Evolutionary conservation across 2,113 vertebrate genomes (phyloP).

Genomic region (Stercorarius parasiticus): DNA sequence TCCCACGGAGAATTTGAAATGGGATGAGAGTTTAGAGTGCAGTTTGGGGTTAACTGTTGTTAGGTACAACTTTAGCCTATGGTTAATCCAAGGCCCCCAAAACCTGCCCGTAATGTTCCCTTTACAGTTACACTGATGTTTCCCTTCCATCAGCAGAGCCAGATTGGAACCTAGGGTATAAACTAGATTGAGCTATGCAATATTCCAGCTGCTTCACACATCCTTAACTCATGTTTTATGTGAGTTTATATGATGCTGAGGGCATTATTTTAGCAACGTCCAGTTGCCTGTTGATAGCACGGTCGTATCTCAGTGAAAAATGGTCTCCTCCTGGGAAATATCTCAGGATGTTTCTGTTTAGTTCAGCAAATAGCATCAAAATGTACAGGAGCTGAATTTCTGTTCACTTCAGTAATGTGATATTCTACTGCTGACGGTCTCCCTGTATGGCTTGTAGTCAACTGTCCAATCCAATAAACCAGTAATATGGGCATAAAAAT

Average conservation of each 20-base stretch:
- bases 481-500: slow-evolving; percentile 9
- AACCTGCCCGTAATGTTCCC: not conserved
- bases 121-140: not conserved
- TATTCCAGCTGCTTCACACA: not conserved
- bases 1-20: not conserved
- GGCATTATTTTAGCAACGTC: not conserved
- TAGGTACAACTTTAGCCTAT: not conserved
- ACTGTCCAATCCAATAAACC: slow-evolving; percentile 35
- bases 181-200: not conserved
- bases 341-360: slow-evolving; percentile 15
- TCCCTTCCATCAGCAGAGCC: not conserved
- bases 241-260: not conserved
- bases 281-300: not conserved
- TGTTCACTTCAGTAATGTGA: slow-evolving; percentile 29
- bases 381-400: slow-evolving; percentile 3
- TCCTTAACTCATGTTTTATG: slow-evolving; percentile 12
- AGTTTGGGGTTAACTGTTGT: not conserved
- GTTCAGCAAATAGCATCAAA: slow-evolving; percentile 16
- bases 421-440: slow-evolving; percentile 22
- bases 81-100: not conserved
- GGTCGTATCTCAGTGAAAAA: not conserved
- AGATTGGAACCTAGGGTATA: not conserved
- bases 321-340: not conserved
- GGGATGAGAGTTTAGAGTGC: not conserved
- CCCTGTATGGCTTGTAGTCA: slow-evolving; percentile 21